A percentile compares a stretch with the other conserved stretches of the same genome.
These are phyloP conservation scores for Drosophila maculinotata DNA, from an alignment of 2,888 invertebrate genomes.

Conservation along the genomic window DNA sequence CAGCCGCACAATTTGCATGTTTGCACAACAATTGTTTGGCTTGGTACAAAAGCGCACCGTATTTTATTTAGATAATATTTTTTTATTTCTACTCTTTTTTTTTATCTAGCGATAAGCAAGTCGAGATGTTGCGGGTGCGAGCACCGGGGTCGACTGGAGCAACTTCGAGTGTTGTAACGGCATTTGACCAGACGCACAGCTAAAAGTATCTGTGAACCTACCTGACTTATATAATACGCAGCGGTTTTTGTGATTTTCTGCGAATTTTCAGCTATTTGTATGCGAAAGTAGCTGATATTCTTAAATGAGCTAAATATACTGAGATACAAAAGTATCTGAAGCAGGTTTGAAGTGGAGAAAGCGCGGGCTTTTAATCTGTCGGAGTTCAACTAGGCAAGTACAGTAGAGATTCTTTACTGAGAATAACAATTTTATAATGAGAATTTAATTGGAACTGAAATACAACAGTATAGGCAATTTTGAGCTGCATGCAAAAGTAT, in stretches of 20 bases:
- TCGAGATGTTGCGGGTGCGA: constrained; percentile 18
- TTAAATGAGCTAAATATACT: background rate
- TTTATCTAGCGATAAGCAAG: constrained; percentile 72
- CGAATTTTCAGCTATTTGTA: constrained; percentile 11
- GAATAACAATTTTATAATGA: too few relatives aligned
- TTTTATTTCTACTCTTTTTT: constrained; percentile 23
- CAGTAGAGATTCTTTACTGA: background rate
- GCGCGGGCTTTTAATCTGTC: background rate
- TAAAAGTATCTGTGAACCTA: constrained; percentile 15
- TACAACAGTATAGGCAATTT: background rate
- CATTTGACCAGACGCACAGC: constrained; percentile 5
- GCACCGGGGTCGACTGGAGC: constrained; percentile 15
- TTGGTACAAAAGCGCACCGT: constrained; percentile 67
- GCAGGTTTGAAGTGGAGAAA: background rate
- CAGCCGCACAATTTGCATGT: constrained; percentile 79
- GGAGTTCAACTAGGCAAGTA: background rate
- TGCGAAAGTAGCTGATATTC: background rate
- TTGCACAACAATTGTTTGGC: constrained; percentile 80
- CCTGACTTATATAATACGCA: constrained; percentile 3
- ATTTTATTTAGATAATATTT: constrained; percentile 75
- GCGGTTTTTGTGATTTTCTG: constrained; percentile 7
- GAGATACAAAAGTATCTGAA: constrained; percentile 5
- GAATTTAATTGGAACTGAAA: background rate
- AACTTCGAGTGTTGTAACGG: constrained; percentile 31
- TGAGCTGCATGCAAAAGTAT: too few relatives aligned